Evolutionary conservation across 2,113 vertebrate species (phyloP).

Genomic region (Catharus fuscescens): DNA sequence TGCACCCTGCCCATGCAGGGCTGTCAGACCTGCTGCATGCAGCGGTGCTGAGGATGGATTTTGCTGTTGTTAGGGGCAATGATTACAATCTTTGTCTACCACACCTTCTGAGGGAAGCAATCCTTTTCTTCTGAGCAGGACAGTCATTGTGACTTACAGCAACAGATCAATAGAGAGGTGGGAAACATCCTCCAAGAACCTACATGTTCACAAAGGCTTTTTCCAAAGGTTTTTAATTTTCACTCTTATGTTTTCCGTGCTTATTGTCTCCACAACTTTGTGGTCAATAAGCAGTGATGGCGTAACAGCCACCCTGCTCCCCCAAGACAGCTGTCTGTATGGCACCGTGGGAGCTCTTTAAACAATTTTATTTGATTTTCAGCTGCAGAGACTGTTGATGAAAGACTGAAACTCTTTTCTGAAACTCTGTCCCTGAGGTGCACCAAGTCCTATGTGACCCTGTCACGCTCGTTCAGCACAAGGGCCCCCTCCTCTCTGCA

Average conservation of each 20-base stretch:
- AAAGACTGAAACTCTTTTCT: background rate
- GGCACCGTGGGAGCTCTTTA: background rate
- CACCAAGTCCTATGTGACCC: background rate
- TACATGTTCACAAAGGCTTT: background rate
- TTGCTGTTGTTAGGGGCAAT: background rate
- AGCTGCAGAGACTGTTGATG: background rate
- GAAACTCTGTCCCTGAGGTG: conserved; percentile 5
- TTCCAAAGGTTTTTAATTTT: conserved; percentile 19
- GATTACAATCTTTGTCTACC: background rate
- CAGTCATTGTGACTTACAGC: background rate
- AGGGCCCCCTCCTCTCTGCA: background rate
- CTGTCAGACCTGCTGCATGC: background rate
- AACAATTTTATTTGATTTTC: conserved; percentile 7
- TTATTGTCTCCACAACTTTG: conserved; percentile 9
- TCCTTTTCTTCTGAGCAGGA: conserved; percentile 16
- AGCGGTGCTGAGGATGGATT: background rate
- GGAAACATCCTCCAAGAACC: background rate
- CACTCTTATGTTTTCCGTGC: background rate
- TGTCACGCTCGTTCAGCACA: background rate
- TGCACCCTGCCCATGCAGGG: fast-evolving
- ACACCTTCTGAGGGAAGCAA: background rate
- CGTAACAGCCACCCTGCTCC: background rate
- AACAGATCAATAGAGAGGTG: conserved; percentile 44
- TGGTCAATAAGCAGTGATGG: conserved; percentile 24
- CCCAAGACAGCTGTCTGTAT: background rate